Percentiles rank a stretch among this genome's conserved stretches.
Evolutionary conservation across 1,140 invertebrate genomes (phyloP).

Genomic region (Seison nebaliae): DNA sequence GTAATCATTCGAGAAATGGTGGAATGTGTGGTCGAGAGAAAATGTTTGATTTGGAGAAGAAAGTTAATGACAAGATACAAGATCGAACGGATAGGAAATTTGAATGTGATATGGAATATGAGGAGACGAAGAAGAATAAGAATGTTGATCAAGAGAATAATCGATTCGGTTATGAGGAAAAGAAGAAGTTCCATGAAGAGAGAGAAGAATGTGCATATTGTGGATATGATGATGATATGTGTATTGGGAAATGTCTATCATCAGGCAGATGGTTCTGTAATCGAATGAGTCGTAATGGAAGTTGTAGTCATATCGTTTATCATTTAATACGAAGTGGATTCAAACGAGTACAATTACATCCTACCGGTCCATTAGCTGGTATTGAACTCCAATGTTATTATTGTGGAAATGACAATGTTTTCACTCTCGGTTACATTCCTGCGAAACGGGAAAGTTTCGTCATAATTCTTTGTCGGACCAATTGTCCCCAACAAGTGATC

Average conservation of each 20-base stretch:
- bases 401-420: slow-evolving; percentile 70
- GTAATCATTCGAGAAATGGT: no score
- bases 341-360: slow-evolving; percentile 89
- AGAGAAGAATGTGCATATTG: slow-evolving; percentile 54
- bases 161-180: no score
- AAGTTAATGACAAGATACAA: no score
- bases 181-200: no score
- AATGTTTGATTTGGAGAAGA: no score
- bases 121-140: no score
- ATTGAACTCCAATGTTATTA: slow-evolving; percentile 93
- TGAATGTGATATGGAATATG: no score
- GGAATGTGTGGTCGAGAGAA: no score
- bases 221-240: slow-evolving; percentile 84
- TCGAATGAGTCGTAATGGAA: slow-evolving; percentile 81
- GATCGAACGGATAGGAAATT: no score
- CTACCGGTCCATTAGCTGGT: slow-evolving; percentile 83
- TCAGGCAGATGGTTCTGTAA: slow-evolving; percentile 99
- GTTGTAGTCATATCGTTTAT: slow-evolving; percentile 86
- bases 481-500: slow-evolving; percentile 75
- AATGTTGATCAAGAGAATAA: no score
- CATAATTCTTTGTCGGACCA: slow-evolving; percentile 81
- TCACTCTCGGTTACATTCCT: slow-evolving; percentile 89
- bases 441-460: slow-evolving; percentile 96
- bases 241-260: slow-evolving; percentile 85
- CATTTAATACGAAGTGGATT: slow-evolving; percentile 89